These are phyloP conservation scores for Halesus radiatus DNA, from an alignment of 1,140 invertebrate species.

Conservation along the genomic window DNA sequence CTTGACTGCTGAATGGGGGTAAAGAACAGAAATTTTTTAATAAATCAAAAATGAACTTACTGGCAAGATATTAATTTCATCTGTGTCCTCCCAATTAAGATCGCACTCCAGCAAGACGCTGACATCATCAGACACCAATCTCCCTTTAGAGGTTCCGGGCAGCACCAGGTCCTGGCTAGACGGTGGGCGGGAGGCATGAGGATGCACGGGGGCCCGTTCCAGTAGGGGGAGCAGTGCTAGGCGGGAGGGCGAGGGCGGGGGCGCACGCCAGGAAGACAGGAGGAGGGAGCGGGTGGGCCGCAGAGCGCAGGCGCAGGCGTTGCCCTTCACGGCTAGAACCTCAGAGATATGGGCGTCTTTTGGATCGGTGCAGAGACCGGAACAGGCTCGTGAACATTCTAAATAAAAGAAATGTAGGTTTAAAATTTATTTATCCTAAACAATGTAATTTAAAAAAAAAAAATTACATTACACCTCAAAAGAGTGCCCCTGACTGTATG, in stretches of 20 bases:
- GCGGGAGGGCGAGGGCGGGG: slow-evolving; percentile 46
- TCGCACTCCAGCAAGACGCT: slow-evolving; percentile 52
- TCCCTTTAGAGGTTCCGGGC: slow-evolving; percentile 36
- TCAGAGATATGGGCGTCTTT: slow-evolving; percentile 53
- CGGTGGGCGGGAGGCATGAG: background rate
- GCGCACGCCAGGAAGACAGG: slow-evolving; percentile 50
- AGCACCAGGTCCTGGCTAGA: background rate
- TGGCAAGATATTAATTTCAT: slow-evolving; percentile 51
- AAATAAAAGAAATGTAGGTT: slow-evolving; percentile 15
- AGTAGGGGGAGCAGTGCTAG: slow-evolving; percentile 48
- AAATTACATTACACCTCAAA: too few species aligned
- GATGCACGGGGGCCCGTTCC: slow-evolving; percentile 12
- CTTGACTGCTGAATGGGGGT: too few species aligned
- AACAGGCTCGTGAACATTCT: slow-evolving; percentile 53
- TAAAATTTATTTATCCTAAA: too few species aligned
- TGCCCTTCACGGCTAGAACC: slow-evolving; percentile 43
- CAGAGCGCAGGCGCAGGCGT: slow-evolving; percentile 47
- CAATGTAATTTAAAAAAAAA: too few species aligned
- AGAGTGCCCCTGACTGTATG: too few species aligned
- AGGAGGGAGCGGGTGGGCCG: slow-evolving; percentile 43
- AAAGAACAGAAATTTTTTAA: too few species aligned
- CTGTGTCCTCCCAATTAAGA: slow-evolving; percentile 45
- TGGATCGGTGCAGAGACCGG: slow-evolving; percentile 46
- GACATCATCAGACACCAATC: slow-evolving; percentile 27
- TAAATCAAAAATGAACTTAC: slow-evolving; percentile 30